A percentile compares a stretch with the other conserved stretches of the same genome.
Conservation (phyloP, 92 coral and sea anemone genomes). For the Ricordea florida region DNA sequence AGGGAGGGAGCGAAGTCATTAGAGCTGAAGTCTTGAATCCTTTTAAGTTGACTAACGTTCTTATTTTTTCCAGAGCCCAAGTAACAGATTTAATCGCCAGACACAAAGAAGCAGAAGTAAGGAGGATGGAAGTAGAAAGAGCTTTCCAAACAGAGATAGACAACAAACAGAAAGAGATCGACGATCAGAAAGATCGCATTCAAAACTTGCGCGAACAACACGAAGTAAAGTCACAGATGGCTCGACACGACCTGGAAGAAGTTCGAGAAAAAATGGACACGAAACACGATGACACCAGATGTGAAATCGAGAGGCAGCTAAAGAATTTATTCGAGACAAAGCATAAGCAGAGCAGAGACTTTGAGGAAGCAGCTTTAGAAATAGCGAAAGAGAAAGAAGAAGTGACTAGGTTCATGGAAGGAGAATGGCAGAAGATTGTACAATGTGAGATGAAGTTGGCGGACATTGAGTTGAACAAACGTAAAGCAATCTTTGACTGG, state of each 20-base stretch:
- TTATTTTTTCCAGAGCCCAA: conserved; percentile 57
- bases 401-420: conserved; percentile 68
- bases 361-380: conserved; percentile 32
- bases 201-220: conserved; percentile 69
- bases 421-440: conserved; percentile 82
- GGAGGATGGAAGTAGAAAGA: conserved; percentile 84
- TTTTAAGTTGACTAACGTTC: no score
- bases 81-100: conserved; percentile 76
- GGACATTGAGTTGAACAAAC: conserved; percentile 80
- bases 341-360: conserved; percentile 10
- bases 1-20: no score
- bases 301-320: conserved; percentile 59
- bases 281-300: conserved; percentile 54
- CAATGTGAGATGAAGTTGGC: conserved; percentile 85
- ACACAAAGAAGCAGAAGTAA: conserved; percentile 92
- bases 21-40: no score
- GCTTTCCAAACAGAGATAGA: conserved; percentile 78
- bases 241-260: conserved; percentile 62
- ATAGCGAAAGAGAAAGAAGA: conserved; percentile 54
- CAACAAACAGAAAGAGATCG: conserved; percentile 81
- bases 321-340: conserved; percentile 66
- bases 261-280: conserved; percentile 64
- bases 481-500: conserved; percentile 64
- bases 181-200: conserved; percentile 79
- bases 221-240: conserved; percentile 60